phyloP scores from a whole-genome alignment of 2,797 vertebrate genomes.

The Melanotaenia parkinsoni region DNA sequence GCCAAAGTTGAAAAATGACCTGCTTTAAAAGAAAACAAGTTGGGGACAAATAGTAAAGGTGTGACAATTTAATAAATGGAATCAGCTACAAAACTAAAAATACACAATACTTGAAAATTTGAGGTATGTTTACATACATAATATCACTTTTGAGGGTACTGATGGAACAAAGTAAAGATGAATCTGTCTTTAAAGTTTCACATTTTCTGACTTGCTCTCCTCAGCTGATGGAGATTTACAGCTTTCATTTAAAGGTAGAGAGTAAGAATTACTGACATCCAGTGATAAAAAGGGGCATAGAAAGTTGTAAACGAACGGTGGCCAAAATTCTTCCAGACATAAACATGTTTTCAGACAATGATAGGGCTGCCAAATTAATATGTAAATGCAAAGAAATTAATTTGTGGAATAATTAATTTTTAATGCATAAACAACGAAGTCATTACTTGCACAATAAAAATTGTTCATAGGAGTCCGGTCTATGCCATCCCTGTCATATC shows the following conservation, averaged over 20 bases:
- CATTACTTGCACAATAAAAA: too few relatives aligned
- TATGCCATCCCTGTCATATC: too few relatives aligned
- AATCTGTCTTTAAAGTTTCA: background rate
- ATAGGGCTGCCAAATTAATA: too few relatives aligned
- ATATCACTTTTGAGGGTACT: background rate
- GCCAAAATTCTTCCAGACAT: too few relatives aligned
- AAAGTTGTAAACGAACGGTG: too few relatives aligned
- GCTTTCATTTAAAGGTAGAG: background rate
- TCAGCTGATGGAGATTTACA: background rate
- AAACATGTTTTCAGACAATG: too few relatives aligned
- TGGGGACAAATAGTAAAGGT: background rate
- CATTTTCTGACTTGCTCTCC: background rate
- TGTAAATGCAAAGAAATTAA: too few relatives aligned
- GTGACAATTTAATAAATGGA: background rate
- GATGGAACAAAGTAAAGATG: background rate
- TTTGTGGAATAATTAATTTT: too few relatives aligned
- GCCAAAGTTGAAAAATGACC: background rate
- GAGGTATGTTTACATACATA: background rate
- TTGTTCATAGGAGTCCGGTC: too few relatives aligned
- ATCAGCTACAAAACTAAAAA: background rate
- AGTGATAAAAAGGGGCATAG: too few relatives aligned
- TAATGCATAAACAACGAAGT: too few relatives aligned
- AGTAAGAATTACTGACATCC: too few relatives aligned
- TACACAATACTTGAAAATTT: background rate
- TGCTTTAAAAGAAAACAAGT: background rate